phyloP scores from a whole-genome alignment of 2,113 vertebrate genomes.

The Rousettus leschenaultii region DNA sequence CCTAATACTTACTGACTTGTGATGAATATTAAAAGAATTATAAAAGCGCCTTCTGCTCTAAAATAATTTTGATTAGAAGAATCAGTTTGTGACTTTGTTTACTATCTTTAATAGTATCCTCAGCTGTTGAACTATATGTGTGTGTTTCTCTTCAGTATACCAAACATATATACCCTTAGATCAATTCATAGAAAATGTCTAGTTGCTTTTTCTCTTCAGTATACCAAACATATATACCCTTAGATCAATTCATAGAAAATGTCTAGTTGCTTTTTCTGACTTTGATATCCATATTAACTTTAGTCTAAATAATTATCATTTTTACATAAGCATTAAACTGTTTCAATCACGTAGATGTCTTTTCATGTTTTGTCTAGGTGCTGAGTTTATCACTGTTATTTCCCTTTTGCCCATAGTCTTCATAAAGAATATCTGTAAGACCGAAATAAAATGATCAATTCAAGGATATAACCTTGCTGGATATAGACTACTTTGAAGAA shows the following conservation, averaged over 20 bases:
- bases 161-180: background rate
- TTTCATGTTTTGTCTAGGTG: background rate
- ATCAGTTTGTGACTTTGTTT: background rate
- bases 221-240: background rate
- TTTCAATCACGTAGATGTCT: background rate
- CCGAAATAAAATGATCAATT: slow-evolving; percentile 19
- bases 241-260: background rate
- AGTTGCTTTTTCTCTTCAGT: background rate
- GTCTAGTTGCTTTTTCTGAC: background rate
- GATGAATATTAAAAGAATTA: background rate
- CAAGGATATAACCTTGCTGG: background rate
- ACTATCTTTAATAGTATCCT: background rate
- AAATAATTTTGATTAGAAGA: background rate
- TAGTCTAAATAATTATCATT: background rate
- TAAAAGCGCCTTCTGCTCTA: background rate
- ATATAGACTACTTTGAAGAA: background rate
- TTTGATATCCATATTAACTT: background rate
- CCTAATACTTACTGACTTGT: background rate
- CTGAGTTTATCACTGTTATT: background rate
- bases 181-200: background rate
- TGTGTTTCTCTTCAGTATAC: background rate
- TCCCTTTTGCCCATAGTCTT: background rate
- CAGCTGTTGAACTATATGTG: background rate
- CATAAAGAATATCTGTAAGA: slow-evolving; percentile 11
- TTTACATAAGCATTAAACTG: background rate